Percentiles rank a stretch among this genome's conserved stretches.
phyloP scores from a whole-genome alignment of 2,888 invertebrate genomes.

The Gryllus longicercus region DNA sequence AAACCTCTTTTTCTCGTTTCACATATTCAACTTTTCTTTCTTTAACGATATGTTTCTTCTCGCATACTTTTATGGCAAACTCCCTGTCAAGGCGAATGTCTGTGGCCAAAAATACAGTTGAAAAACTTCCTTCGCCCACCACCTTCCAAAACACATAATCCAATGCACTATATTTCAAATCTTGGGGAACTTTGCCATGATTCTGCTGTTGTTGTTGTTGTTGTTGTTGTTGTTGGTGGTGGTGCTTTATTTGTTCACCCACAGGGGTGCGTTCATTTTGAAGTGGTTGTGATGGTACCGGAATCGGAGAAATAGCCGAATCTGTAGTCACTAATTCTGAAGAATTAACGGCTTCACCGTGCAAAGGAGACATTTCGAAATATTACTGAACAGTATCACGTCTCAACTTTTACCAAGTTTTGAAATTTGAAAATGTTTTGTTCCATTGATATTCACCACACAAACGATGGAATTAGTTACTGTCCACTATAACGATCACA shows the following conservation, averaged over 20 bases:
- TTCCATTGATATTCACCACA: too few relatives aligned
- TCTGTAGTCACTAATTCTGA: neutral
- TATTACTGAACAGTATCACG: too few relatives aligned
- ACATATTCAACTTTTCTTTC: constrained; percentile 5
- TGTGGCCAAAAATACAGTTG: neutral
- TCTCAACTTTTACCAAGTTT: too few relatives aligned
- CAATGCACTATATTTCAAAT: neutral
- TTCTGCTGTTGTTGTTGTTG: too few relatives aligned
- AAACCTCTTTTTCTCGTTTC: neutral
- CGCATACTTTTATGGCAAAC: neutral
- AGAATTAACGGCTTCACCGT: neutral
- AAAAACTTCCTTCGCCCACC: neutral
- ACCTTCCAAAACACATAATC: neutral
- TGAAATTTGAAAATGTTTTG: too few relatives aligned
- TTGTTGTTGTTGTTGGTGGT: too few relatives aligned
- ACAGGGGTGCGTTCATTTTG: too few relatives aligned
- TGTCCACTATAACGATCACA: too few relatives aligned
- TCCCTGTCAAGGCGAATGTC: neutral
- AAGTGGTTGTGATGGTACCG: too few relatives aligned
- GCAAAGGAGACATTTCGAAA: neutral
- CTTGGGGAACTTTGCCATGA: too few relatives aligned
- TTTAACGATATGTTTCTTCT: neutral
- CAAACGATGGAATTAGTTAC: too few relatives aligned
- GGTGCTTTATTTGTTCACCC: too few relatives aligned
- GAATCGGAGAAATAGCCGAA: neutral